Evolutionary conservation across 1,140 invertebrate species (phyloP).

Genomic region (Pachypeltis micranthus): DNA sequence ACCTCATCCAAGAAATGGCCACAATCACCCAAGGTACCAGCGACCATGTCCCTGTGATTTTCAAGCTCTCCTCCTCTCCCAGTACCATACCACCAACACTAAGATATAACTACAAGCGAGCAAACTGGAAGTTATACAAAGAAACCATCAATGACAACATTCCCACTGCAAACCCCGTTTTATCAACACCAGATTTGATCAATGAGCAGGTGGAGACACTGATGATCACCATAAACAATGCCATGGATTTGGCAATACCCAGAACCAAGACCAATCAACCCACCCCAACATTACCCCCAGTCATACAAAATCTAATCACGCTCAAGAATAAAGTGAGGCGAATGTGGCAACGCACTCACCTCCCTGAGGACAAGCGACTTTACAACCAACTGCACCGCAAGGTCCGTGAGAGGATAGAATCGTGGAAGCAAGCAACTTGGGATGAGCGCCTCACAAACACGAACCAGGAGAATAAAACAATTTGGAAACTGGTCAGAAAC

Average conservation of each 20-base stretch:
- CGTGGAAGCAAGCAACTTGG: not conserved
- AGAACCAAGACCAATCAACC: not conserved
- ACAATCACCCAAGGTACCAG: not conserved
- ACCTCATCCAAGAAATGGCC: not conserved
- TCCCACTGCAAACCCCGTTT: not conserved
- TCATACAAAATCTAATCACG: not conserved
- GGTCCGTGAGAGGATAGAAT: not conserved
- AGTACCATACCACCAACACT: not conserved
- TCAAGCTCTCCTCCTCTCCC: not conserved
- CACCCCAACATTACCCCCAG: not conserved
- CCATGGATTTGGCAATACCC: not conserved
- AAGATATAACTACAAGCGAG: not conserved
- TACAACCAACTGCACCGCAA: not conserved
- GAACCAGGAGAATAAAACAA: too few species aligned
- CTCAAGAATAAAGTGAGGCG: not conserved
- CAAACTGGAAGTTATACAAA: not conserved
- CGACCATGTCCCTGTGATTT: not conserved
- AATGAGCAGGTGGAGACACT: not conserved
- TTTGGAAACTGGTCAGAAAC: too few species aligned
- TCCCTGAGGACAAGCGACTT: not conserved
- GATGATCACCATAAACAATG: not conserved
- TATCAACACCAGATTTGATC: not conserved
- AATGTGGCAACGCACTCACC: not conserved
- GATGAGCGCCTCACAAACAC: too few species aligned
- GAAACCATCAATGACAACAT: not conserved